Conservation (phyloP, 2,113 vertebrate species). For the Leiothrix lutea region DNA sequence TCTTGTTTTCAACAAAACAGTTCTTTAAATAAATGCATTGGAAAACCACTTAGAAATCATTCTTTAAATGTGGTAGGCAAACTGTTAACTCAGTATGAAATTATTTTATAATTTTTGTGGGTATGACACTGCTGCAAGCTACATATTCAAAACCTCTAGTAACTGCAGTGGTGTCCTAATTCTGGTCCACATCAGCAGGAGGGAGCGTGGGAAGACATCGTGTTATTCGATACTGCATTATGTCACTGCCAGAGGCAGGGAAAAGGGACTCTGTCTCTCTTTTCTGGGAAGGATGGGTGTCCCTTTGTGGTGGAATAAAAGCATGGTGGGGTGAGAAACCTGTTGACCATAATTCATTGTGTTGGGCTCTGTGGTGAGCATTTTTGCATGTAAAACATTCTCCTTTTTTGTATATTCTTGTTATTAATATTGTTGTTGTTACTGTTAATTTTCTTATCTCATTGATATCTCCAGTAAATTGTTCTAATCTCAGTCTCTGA, state of each 20-base stretch:
- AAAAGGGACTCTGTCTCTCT: not conserved
- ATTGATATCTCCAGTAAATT: not conserved
- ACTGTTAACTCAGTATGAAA: not conserved
- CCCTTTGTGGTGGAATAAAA: not conserved
- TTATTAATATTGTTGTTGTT: not conserved
- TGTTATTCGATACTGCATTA: rapidly evolving
- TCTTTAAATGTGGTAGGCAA: not conserved
- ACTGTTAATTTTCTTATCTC: not conserved
- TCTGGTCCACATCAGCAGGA: not conserved
- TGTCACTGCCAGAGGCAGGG: not conserved
- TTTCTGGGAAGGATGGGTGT: not conserved
- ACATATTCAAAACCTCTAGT: not conserved
- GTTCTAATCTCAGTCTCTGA: not conserved
- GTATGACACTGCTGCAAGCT: not conserved
- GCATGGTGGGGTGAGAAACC: not conserved
- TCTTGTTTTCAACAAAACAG: not conserved
- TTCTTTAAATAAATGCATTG: not conserved
- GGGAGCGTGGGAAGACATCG: rapidly evolving
- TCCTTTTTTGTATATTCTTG: not conserved
- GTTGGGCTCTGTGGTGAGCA: not conserved
- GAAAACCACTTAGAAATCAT: not conserved
- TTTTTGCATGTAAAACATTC: not conserved
- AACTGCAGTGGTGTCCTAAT: not conserved
- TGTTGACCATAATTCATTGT: not conserved
- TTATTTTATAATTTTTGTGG: rapidly evolving